Evolutionary conservation across 2,797 vertebrate genomes (phyloP).

Genomic region (Rhabdomys pumilio): DNA sequence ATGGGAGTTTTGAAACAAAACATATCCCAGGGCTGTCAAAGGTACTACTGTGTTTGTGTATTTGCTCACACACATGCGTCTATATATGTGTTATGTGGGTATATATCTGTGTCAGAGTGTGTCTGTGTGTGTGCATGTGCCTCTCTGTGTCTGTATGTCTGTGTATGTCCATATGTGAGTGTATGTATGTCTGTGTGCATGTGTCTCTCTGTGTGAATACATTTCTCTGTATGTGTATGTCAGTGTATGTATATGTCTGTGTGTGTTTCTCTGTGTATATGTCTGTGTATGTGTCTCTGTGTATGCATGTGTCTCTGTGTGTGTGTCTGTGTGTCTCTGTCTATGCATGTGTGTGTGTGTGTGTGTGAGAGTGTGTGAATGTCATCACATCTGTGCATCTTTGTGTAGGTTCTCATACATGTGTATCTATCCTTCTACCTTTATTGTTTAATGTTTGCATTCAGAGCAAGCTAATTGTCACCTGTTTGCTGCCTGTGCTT

Average conservation of each 20-base stretch:
- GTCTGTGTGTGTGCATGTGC: too few species aligned
- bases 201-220: too few species aligned
- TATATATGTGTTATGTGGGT: too few species aligned
- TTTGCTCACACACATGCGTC: fast-evolving
- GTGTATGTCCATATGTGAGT: background rate
- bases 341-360: background rate
- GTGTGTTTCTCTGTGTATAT: too few species aligned
- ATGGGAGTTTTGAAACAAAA: background rate
- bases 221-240: too few species aligned
- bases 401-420: background rate
- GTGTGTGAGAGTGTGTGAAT: too few species aligned
- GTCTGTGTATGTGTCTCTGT: background rate
- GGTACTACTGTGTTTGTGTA: background rate
- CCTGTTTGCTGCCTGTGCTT: background rate
- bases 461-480: background rate
- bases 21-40: background rate
- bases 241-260: background rate
- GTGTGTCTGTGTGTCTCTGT: too few species aligned
- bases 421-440: background rate
- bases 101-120: background rate
- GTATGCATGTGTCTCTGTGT: too few species aligned
- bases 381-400: background rate
- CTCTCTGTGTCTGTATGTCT: background rate
- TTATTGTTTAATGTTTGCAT: background rate
- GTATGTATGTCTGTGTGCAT: background rate